phyloP scores from a whole-genome alignment of 2,113 vertebrate genomes.

The Ceuthmochares aereus region DNA sequence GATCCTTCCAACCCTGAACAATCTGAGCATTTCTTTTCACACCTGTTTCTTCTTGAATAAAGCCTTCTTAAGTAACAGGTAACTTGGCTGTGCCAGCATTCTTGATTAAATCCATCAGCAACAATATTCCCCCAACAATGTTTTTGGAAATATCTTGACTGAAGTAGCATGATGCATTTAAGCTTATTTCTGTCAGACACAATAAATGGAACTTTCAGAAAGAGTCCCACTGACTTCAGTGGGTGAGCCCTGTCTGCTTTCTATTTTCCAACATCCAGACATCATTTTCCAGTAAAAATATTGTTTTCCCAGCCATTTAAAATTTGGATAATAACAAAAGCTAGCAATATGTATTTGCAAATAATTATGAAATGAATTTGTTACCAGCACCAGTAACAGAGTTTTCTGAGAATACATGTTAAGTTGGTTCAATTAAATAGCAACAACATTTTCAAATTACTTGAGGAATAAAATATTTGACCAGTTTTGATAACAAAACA shows the following conservation, averaged over 20 bases:
- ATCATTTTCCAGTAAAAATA: neutral
- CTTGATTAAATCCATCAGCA: neutral
- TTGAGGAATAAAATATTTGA: slow-evolving; percentile 13
- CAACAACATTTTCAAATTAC: neutral
- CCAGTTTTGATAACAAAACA: neutral
- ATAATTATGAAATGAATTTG: neutral
- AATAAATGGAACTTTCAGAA: neutral
- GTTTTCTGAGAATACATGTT: neutral
- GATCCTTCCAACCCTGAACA: neutral
- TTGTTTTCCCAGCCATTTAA: neutral
- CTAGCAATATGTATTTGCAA: neutral
- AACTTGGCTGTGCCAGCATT: neutral
- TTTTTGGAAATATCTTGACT: neutral
- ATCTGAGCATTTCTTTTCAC: neutral
- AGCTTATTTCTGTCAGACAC: neutral
- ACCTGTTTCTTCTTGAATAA: neutral
- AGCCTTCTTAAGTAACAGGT: neutral
- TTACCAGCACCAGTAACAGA: neutral
- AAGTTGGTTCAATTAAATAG: neutral
- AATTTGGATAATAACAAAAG: neutral
- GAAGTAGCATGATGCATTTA: neutral
- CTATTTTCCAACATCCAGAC: neutral
- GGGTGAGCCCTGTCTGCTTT: neutral
- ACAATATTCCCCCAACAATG: neutral
- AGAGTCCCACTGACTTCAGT: neutral